These are phyloP conservation scores for Gouania willdenowi DNA, from an alignment of 2,797 vertebrate genomes.

Conservation along the genomic window DNA sequence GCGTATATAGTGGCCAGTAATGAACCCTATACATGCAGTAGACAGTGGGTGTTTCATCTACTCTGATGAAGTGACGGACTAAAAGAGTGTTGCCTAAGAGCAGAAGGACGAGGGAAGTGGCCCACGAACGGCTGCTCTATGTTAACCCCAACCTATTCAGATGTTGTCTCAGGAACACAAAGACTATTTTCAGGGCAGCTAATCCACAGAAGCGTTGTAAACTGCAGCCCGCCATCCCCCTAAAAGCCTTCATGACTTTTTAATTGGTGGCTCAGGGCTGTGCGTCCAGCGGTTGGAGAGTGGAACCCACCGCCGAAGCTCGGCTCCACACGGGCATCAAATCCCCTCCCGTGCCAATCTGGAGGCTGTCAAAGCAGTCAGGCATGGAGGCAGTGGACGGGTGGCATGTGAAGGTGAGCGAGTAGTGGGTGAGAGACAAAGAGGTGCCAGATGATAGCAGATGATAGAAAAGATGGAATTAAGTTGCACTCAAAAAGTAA, in stretches of 20 bases:
- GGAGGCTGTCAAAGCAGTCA: constrained; percentile 68
- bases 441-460: constrained; percentile 43
- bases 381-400: constrained; percentile 58
- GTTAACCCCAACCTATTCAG: constrained; percentile 52
- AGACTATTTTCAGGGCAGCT: constrained; percentile 80
- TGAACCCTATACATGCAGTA: constrained; percentile 23
- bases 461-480: constrained; percentile 50
- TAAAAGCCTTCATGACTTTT: constrained; percentile 84
- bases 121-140: constrained; percentile 59
- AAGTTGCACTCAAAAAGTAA: constrained; percentile 57
- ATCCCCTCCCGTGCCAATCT: constrained; percentile 38
- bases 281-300: constrained; percentile 61
- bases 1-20: constrained; percentile 28
- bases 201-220: constrained; percentile 56
- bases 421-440: constrained; percentile 28
- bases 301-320: constrained; percentile 52
- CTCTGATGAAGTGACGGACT: constrained; percentile 40
- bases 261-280: constrained; percentile 74
- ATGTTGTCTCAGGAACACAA: constrained; percentile 77
- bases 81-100: constrained; percentile 64
- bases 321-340: constrained; percentile 58
- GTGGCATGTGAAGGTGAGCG: constrained; percentile 59
- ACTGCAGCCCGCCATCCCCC: constrained; percentile 54
- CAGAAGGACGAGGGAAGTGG: constrained; percentile 49
- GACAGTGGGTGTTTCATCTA: constrained; percentile 64